Evolutionary conservation across 2,888 invertebrate genomes (phyloP), one percentile per base, ranked within the genome.

Genomic region (Macrophya alboannulata): DNA sequence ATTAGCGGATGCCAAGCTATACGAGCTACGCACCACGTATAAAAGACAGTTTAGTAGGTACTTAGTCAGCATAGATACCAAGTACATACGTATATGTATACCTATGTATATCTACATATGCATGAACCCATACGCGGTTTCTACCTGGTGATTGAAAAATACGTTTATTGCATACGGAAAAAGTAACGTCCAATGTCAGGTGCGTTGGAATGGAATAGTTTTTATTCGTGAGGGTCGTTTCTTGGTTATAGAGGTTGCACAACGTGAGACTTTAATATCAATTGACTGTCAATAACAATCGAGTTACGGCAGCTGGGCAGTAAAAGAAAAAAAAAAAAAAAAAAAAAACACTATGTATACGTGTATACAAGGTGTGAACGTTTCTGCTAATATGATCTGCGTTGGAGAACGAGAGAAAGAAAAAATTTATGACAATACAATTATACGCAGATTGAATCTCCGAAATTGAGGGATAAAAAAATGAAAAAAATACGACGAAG

Each of bases 101-200:
- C 3, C 1, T 31, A 31, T 31, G 31, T 31, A 31, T 31, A 45
- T 40, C 48, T 68, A 43, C 45, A 65, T 82, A 25, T 43, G 65
- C 25, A 48, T 40, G 37, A n/a, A 37, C 45, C 65, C 43, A 31
- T 17, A 65, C 85, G 72, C 43, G 71, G 62, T 48, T 55, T 65
- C 43, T 79, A 77, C 85, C 55, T 37, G 71, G 85, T 85, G 85
- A 85, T 85, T 76, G 85, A 85, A 77, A 81, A 72, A 82, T 81
- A 91, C 91, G 91, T 89, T 89, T 86, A 86, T 51, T 87, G 92
- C 90, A 91, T 92, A 90, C 91, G 90, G 89, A 91, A 92, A 91
- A 91, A 89, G 84, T 84, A 76, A 76, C 87, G 88, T 89, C 90
- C 92, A 92, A 92, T 92, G 92, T 91, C 92, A 90, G 87, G 85